Evolutionary conservation across 1,140 invertebrate genomes (phyloP), one percentile per base, ranked within the genome.

Genomic region (Drosophila arawakana): DNA sequence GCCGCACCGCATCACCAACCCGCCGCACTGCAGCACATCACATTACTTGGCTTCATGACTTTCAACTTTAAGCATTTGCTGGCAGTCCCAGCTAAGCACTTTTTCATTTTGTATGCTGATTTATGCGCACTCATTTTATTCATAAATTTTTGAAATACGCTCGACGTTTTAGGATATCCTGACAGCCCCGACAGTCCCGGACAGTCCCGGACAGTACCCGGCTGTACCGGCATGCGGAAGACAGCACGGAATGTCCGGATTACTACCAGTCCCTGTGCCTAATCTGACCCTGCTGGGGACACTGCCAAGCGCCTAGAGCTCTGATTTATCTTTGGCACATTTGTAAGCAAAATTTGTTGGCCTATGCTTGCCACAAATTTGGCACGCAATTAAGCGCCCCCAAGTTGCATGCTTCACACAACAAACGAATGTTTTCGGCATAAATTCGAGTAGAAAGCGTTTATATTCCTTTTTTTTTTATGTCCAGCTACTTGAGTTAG

Each of bases 91-190:
- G 30, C 65, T 39, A 63, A 75, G 61, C 66, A 35, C 58, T 82
- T 82, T 82, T 79, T 78, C 80, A 82, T 76, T 80, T 76, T 61
- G 70, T 60, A 60, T 60, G 71, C 76, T 88, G 83, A 86, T 86
- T 86, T 88, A 86, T 86, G 83, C 80, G 50, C 68, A 88, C 80
- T 88, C 83, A 86, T 86, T 86, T 88, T 83, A 86, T 88, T 86
- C 83, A 86, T 86, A 86, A 88, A 88, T 88, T 86, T 83, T 80
- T 55, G 50, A 82, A 82, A 82, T 71, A 81, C 80, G 75, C 69
- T 81, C 73, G 79, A 59, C 61, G 54, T 72, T 76, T 63, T 63
- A 63, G 54, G 54, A 57, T 57, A 10, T 57, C 54, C 54, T 39
- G 34, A 57, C 8, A 21, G 54, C 41, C 54, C 54, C 60, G 21